Evolutionary conservation across 2,113 vertebrate species (phyloP), one percentile per base, ranked within the genome.

Genomic region (Nycticebus coucang): DNA sequence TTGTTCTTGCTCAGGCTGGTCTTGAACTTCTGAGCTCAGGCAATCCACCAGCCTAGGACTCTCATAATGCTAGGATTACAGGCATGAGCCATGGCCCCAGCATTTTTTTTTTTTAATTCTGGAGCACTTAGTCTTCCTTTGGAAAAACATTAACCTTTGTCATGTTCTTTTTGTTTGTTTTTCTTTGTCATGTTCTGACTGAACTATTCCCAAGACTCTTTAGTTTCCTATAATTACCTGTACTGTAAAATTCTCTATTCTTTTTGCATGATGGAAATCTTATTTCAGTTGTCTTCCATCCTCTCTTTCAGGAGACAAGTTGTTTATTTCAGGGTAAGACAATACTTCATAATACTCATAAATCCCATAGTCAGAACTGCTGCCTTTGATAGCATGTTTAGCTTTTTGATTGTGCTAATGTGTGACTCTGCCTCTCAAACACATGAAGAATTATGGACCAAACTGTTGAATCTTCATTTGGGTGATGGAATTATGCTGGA

Each of bases 131-230:
- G 7, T 90, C 35, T 79, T 92, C n/a, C 74, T 94, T 57, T 89
- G 60, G 14, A 89, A 88, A 94, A 93, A 55, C 72, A 66, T 81
- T 92, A 88, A 66, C 82, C 68, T 83, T 88, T n/a, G 59, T 95
- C 50, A 64, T 91, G 85, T 35, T 95, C 75, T 50, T 9, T 50
- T 50, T 50, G 8, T 50, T 50, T 50, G 8, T 8, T 50, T 50
- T 50, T 50, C 68, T 86, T 88, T n/a, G 59, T 95, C 50, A 64
- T 91, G 85, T 35, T 95, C 75, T 93, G 75, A 62, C 55, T 89
- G 35, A 92, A 89, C n/a, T 87, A 11, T 69, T 96, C 60, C 55
- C 72, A 82, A 53, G 62, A 66, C 55, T 84, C 86, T 64, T 79
- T 24, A 55, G 50, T 78, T 57, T 93, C 15, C 24, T 95, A 2